Evolutionary conservation across 2,888 invertebrate genomes (phyloP), one percentile per base, ranked within the genome.

Genomic region (Spilosoma lubricipeda): DNA sequence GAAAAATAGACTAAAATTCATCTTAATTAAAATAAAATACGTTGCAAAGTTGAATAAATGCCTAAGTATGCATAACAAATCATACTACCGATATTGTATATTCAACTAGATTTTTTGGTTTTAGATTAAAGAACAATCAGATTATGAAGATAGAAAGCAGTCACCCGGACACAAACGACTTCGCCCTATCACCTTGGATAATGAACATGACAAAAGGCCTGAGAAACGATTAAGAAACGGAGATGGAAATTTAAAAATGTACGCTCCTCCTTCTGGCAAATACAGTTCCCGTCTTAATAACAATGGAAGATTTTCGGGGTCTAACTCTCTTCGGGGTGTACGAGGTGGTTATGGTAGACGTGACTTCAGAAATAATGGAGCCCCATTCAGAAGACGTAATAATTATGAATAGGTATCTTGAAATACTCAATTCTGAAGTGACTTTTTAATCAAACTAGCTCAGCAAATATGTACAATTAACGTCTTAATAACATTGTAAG

Each of bases 171-270:
- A 95, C 73, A 98, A 98, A 92, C 96, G 98, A 67, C 98, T 98
- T 88, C 97, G 97, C 67, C 98, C 98, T 13, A 98, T 98, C 75
- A 98, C 98, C 70, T 98, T 98, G 91, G 97, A 97, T 79, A 96
- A 96, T 87, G 97, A 96, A 82, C 96, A 96, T 33, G 33, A 33
- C 33, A 33, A 33, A 33, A 33, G 33, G 33, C 33, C 33, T 33
- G 33, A 33, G 33, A 33, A 33, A 33, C 33, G 33, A 33, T 33
- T 33, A 3, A 33, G 33, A 33, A 33, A 33, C 3, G 33, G 33
- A 1, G 33, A 33, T 33, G 33, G 33, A 33, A 33, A 33, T 33
- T 33, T 33, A 33, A 33, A 33, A 33, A 33, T 33, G 33, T 33
- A 33, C 33, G 3, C 33, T 33, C 33, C 33, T 33, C 33, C 33